These are phyloP conservation scores for Thamnaconus septentrionalis DNA, from an alignment of 2,113 vertebrate species.

Conservation along the genomic window DNA sequence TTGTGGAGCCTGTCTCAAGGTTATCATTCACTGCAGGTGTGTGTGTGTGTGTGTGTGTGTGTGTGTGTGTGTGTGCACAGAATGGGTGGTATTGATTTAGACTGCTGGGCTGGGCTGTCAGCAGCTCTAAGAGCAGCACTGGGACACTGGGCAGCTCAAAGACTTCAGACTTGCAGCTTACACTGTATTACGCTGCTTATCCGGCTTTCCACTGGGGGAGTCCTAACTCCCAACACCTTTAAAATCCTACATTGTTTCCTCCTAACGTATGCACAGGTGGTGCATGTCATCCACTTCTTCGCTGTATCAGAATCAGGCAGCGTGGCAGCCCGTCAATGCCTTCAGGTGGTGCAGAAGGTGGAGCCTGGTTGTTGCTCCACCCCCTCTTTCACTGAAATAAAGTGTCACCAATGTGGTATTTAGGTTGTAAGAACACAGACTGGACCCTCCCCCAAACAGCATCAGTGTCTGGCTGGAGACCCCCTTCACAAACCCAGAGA, in stretches of 20 bases:
- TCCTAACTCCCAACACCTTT: not conserved
- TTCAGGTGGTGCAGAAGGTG: too few relatives aligned
- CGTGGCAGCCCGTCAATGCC: too few relatives aligned
- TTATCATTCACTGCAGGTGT: conserved; percentile 25
- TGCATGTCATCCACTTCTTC: not conserved
- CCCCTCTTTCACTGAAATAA: too few relatives aligned
- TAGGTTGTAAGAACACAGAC: too few relatives aligned
- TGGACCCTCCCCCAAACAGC: too few relatives aligned
- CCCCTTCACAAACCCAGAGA: too few relatives aligned
- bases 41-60: conserved; percentile 3
- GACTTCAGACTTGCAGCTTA: conserved; percentile 30
- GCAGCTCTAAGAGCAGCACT: conserved; percentile 52
- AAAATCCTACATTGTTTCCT: not conserved
- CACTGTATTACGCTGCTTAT: conserved; percentile 14
- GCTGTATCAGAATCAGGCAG: too few relatives aligned
- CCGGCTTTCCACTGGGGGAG: conserved; percentile 4
- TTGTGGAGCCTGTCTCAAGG: conserved; percentile 53
- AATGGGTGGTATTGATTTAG: conserved; percentile 66
- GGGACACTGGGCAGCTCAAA: conserved; percentile 37
- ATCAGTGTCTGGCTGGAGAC: too few relatives aligned
- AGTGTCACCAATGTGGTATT: too few relatives aligned
- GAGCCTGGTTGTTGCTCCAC: too few relatives aligned
- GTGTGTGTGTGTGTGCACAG: conserved; percentile 38
- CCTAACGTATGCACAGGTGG: not conserved
- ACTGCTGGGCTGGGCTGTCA: conserved; percentile 57